Evolutionary conservation across 2,113 vertebrate species (phyloP).

Genomic region (Melanerpes aurifrons): DNA sequence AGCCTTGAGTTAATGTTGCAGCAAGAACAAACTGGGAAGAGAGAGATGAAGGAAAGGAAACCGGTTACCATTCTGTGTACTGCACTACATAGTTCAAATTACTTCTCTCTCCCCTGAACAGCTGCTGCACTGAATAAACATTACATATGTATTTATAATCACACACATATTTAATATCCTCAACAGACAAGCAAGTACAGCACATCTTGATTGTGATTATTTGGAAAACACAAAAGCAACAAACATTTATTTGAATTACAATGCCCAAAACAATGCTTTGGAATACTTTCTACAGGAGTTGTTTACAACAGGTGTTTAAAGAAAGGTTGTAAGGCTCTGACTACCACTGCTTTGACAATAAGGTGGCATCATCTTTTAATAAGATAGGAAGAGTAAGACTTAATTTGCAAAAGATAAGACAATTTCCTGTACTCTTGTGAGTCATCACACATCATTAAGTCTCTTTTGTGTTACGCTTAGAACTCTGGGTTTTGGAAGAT

Average conservation of each 20-base stretch:
- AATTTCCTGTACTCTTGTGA: constrained; percentile 28
- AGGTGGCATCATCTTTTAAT: neutral
- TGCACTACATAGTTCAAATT: neutral
- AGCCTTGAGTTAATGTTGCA: neutral
- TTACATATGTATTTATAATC: neutral
- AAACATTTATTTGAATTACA: neutral
- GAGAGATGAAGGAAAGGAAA: neutral
- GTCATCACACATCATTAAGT: constrained; percentile 3
- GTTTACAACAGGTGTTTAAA: neutral
- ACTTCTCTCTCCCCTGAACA: neutral
- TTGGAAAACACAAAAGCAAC: neutral
- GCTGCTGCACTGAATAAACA: neutral
- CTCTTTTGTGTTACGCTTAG: neutral
- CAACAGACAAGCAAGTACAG: neutral
- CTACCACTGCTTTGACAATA: neutral
- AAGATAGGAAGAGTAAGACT: constrained; percentile 44
- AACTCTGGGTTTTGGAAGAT: constrained; percentile 4
- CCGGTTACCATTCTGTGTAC: neutral
- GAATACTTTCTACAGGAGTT: neutral
- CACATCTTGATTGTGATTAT: neutral
- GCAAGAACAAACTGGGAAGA: neutral
- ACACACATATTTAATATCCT: neutral
- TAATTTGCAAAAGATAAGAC: constrained; percentile 49
- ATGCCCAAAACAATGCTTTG: neutral
- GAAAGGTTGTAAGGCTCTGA: neutral